Evolutionary conservation across 2,888 invertebrate genomes (phyloP), one percentile per base, ranked within the genome.

Genomic region (Ctenicera cuprea): DNA sequence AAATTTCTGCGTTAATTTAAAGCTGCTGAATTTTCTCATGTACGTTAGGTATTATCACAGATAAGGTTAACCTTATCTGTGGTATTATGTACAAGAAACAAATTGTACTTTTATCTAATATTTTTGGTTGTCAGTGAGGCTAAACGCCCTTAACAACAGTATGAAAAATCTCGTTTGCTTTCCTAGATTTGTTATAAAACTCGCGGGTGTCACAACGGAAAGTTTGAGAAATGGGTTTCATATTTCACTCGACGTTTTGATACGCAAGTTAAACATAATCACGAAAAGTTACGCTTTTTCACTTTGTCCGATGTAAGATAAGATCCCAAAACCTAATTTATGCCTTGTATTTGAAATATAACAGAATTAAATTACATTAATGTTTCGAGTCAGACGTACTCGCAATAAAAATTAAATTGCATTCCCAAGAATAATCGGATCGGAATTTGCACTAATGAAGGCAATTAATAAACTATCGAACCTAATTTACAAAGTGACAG

Each of bases 391-490:
- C 63, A 12, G 50, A 66, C 65, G 64, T 64, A 71, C 65, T 72
- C 63, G 64, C 69, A 75, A 71, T 68, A 70, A 74, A 74, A 70
- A 65, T 70, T 64, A 69, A 69, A 74, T 69, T 70, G 69, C 69
- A 70, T 74, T 70, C 69, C 70, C 38, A 67, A 67, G 75, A 73
- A 75, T 74, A 75, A 77, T 71, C 71, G 63, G 64, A 50, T 65
- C 48, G 54, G 74, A 76, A 67, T 70, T 70, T 73, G 37, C 62
- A 45, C 74, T 79, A 78, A 80, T 78, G 77, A 78, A 77, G 59
- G 75, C 77, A 78, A 80, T 78, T 78, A 80, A 80, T 80, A 80
- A 77, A 76, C 78, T 75, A 77, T 77, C 76, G 59, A 62, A 77
- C 65, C 76, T 77, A 78, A 80, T 79, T 80, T 77, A 78, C 71